A percentile compares a stretch with the other conserved stretches of the same genome.
Conservation (phyloP, 2,113 vertebrate species). For the Ictalurus furcatus region DNA sequence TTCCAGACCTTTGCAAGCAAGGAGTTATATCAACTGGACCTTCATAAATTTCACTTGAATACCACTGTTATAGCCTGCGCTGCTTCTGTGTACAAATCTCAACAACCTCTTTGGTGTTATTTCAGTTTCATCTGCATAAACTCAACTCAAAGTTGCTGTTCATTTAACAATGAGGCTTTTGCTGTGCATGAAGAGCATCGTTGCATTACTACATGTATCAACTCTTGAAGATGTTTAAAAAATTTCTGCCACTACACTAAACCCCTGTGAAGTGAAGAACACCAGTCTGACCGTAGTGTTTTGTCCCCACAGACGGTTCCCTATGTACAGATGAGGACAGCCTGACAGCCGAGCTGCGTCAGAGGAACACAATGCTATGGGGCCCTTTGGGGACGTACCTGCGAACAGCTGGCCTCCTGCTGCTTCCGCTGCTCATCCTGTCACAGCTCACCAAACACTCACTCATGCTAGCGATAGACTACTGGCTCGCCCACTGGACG, state of each 20-base stretch:
- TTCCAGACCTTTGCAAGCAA: not conserved
- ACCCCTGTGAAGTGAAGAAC: not conserved
- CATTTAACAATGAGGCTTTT: not conserved
- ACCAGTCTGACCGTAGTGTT: not conserved
- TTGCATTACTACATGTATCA: not conserved
- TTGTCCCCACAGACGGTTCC: conserved; percentile 77
- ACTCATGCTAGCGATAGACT: conserved; percentile 93
- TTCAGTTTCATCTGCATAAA: not conserved
- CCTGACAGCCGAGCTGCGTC: conserved; percentile 85
- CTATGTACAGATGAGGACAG: conserved; percentile 88
- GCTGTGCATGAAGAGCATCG: not conserved
- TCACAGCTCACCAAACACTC: conserved; percentile 96
- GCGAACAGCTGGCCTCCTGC: conserved; percentile 83
- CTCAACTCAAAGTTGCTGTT: not conserved
- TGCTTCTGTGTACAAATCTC: not conserved
- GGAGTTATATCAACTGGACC: not conserved
- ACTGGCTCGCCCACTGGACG: conserved; percentile 94
- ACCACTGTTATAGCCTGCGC: not conserved
- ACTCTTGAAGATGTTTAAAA: not conserved
- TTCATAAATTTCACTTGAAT: not conserved
- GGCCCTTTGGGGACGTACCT: conserved; percentile 87
- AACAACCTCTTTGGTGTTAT: not conserved
- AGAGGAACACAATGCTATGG: conserved; percentile 94
- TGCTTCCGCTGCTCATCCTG: conserved; percentile 83
- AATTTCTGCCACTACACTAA: not conserved